Percentiles rank a stretch among this genome's conserved stretches.
phyloP scores from a whole-genome alignment of 2,888 invertebrate genomes.

The Cremastinae sp. region DNA sequence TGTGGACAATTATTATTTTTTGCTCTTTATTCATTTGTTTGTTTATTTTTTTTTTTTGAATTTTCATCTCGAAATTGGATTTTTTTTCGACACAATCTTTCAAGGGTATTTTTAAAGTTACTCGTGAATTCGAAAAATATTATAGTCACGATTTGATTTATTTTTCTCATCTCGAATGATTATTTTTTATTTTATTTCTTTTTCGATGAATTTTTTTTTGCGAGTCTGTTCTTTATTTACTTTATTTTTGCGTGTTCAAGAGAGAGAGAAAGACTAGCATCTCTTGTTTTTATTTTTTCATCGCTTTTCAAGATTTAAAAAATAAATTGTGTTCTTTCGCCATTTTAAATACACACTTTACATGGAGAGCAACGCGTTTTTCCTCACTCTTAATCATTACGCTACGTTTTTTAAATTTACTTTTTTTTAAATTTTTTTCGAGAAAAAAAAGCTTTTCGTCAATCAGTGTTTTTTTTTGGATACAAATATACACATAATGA shows the following conservation, averaged over 20 bases:
- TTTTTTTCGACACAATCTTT: slow-evolving; percentile 56
- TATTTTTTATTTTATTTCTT: slow-evolving; percentile 29
- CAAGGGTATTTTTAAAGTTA: slow-evolving; percentile 28
- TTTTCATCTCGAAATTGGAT: slow-evolving; percentile 52
- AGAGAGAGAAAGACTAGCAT: slow-evolving; percentile 46
- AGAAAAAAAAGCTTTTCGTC: slow-evolving; percentile 61
- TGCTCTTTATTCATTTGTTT: slow-evolving; percentile 51
- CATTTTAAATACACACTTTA: slow-evolving; percentile 51
- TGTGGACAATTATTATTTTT: slow-evolving; percentile 65
- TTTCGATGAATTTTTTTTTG: not conserved
- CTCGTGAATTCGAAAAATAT: slow-evolving; percentile 61
- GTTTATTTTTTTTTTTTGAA: slow-evolving; percentile 60
- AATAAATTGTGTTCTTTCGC: slow-evolving; percentile 52
- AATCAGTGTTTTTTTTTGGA: no score
- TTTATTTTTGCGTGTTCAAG: slow-evolving; percentile 29
- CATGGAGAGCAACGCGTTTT: slow-evolving; percentile 47
- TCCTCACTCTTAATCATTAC: no score
- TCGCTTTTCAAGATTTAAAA: slow-evolving; percentile 65
- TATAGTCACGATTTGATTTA: slow-evolving; percentile 63
- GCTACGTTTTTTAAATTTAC: no score
- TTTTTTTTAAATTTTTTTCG: slow-evolving; percentile 35
- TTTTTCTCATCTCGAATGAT: slow-evolving; percentile 24
- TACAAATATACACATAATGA: no score
- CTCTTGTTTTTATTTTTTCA: slow-evolving; percentile 40
- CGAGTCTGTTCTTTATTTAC: not conserved